Conservation (phyloP, 2,888 invertebrate genomes). For the Tenthredo notha region DNA sequence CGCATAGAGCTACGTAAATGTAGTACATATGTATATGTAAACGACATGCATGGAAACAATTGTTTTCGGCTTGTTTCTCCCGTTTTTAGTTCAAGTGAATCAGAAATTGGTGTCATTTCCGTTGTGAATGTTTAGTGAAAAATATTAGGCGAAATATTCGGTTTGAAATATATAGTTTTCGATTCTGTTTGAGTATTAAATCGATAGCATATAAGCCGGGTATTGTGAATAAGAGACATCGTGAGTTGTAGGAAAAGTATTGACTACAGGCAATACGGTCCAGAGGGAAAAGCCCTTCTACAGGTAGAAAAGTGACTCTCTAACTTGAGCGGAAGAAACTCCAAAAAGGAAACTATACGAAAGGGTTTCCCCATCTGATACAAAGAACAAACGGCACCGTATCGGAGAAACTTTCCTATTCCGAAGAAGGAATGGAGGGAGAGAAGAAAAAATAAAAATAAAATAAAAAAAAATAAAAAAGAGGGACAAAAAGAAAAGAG, state of each 20-base stretch:
- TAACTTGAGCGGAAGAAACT: constrained; percentile 6
- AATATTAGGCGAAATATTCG: background rate
- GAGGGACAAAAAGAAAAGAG: background rate
- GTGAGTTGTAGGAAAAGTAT: background rate
- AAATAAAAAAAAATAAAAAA: constrained; percentile 43
- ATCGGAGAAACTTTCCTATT: constrained; percentile 42
- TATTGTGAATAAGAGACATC: constrained; percentile 22
- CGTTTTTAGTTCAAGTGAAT: background rate
- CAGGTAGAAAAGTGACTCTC: constrained; percentile 44
- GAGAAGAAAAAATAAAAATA: constrained; percentile 39
- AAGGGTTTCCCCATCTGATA: constrained; percentile 48
- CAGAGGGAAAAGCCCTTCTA: constrained; percentile 13
- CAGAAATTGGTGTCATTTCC: background rate
- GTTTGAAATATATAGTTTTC: background rate
- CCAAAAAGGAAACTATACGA: constrained; percentile 36
- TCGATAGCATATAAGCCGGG: constrained; percentile 17
- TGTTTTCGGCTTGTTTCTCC: background rate
- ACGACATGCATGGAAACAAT: background rate
- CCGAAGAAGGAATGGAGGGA: constrained; percentile 16
- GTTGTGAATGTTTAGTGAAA: background rate
- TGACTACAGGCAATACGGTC: constrained; percentile 13
- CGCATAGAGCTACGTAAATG: background rate
- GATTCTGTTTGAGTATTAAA: background rate
- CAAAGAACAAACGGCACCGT: constrained; percentile 47
- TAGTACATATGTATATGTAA: background rate